Evolutionary conservation across 2,113 vertebrate species (phyloP).

Genomic region (Centropus bengalensis): DNA sequence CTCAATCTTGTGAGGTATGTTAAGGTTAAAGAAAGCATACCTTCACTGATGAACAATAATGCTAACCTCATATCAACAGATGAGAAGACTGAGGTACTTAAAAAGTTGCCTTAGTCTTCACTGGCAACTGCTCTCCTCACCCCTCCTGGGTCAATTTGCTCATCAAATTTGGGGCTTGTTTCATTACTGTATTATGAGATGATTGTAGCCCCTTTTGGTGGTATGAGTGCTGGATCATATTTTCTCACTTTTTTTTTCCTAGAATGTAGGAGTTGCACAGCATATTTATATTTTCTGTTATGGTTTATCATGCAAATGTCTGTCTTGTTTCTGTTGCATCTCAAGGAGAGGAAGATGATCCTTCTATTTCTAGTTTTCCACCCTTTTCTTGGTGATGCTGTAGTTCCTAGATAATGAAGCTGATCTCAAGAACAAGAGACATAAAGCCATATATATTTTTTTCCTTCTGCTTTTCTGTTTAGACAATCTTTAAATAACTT

Average conservation of each 20-base stretch:
- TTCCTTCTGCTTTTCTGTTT: not conserved
- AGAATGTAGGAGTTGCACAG: not conserved
- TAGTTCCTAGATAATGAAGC: not conserved
- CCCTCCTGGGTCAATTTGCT: not conserved
- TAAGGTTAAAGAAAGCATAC: not conserved
- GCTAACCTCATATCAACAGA: not conserved
- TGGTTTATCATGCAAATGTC: not conserved
- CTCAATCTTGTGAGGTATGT: not conserved
- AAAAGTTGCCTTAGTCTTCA: too few species aligned
- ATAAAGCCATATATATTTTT: accelerated
- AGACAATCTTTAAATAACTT: not conserved
- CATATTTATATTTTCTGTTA: not conserved
- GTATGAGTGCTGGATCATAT: not conserved
- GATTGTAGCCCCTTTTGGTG: not conserved
- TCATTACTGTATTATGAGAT: not conserved
- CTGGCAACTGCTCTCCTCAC: too few species aligned
- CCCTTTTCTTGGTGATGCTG: not conserved
- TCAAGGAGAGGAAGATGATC: not conserved
- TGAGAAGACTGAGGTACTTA: not conserved
- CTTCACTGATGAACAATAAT: too few species aligned
- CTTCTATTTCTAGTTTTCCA: not conserved
- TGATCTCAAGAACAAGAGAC: not conserved
- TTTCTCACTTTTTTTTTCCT: not conserved
- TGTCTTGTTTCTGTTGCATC: not conserved
- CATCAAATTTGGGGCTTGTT: not conserved